Evolutionary conservation across 2,797 vertebrate genomes (phyloP), one percentile per base, ranked within the genome.

Genomic region (Danio tinwini): DNA sequence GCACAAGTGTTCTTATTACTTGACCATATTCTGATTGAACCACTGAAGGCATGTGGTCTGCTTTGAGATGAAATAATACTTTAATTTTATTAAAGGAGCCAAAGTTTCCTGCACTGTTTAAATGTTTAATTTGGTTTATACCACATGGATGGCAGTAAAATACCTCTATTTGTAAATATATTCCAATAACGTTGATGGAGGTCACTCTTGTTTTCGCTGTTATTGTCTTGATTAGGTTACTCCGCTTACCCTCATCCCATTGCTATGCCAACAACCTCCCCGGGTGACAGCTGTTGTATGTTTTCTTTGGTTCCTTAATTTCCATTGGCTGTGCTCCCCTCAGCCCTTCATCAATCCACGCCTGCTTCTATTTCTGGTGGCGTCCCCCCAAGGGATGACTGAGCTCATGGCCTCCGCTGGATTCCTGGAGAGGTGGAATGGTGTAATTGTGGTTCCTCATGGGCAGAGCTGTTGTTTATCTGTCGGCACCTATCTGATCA

Each of bases 321-420:
- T 55, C 62, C 78, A 78, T 76, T 82, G 81, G 81, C 73, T 78
- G 47, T 69, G 63, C 39, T 71, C 19, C 42, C 59, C 53, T 17
- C 72, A 76, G 78, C 5, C 65, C 67, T 84, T 13, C 39, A 68
- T 83, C 77, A 79, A 11, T 85, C 55, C 52, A 50, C 55, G 63
- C 55, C 77, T 79, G 78, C 65, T 74, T 88, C 86, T 85, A 84
- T 88, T 87, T 87, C 47, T 85, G 81, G 63, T 52, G 61, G 29
- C 40, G 53, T 74, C 49, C 75, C 83, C 55, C 59, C 29, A 55
- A 5, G 76, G 81, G 72, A 77, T 49, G 10, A 40, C 42, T 3
- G 72, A 52, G 56, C 70, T 58, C 56, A 49, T 56, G 39, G 56
- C 19, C 73, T 76, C 74, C 49, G 1, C 56, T 40, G 81, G 55